Base-by-base conservation (phyloP, 1,140 invertebrate species). In the Drosophila pseudoananassae region DNA sequence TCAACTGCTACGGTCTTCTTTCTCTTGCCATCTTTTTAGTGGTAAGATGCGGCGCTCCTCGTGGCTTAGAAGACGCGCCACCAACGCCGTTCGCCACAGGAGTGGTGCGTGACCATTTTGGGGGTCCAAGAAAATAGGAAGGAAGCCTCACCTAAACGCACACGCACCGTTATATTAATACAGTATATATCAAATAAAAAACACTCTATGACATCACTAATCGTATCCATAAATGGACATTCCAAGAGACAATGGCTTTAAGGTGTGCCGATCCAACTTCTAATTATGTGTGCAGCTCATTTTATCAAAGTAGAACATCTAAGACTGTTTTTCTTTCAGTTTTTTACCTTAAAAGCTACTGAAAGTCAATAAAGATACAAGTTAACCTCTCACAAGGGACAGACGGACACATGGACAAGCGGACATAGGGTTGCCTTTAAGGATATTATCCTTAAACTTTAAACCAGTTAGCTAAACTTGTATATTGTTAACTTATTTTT, bases 51-150 rank as follows among this genome's bases (percentile, higher is more conserved):
- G 66, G 46, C 76, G 52, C 60, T 73, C 77, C 78, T 64, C 66
- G 66, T 46, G 27, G 20, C 60, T 20, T 20, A 6, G 1, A 55
- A 50, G 2, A 20, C 20, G 25, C n/a, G 17, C 58, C 45, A 27
- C 70, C 70, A 61, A 73, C 68, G 6, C 25, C 6, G 20, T 20
- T 20, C 2, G 20, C 63, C 59, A 29, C 52, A 75, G 72, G 82
- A 81, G 81, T 64, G 73, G 49, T 65, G 73, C 81, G 78, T 87
- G 81, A 85, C 81, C 81, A 85, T 85, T 87, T 84, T 81, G 50
- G 78, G 46, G 10, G 33, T 46, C 74, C 54, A 74, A 53, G 12
- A 36, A 36, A 27, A 27, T 25, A 76, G 72, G 54, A 76, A 76
- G 72, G 72, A 76, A 76, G 54, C 72, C 72, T 76, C 72, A 68